Evolutionary conservation across 2,888 invertebrate species (phyloP), one percentile per base, ranked within the genome.

Genomic region (Agrochola circellaris): DNA sequence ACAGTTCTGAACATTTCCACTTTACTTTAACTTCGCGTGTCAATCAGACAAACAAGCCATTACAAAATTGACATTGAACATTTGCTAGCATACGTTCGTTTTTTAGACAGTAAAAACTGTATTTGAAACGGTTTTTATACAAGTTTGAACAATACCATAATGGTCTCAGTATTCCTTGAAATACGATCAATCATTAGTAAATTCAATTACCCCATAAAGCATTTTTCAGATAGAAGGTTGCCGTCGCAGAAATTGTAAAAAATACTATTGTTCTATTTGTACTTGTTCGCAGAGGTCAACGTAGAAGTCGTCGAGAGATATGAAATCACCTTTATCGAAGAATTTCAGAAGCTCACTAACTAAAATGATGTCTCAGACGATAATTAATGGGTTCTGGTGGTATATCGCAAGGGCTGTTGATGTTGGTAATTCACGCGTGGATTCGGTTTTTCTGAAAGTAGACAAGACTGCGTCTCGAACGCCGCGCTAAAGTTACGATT

Each of bases 21-120:
- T 70, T 45, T 51, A 48, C 23, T 45, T 60, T 45, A 45, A 51
- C 26, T 56, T 79, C 34, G 56, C 42, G 85, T 80, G 69, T 60
- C 73, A 73, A 68, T 51, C 58, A 42, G 65, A 54, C 61, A 70
- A 75, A 60, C 42, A 70, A 75, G 64, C 34, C 58, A 45, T 75
- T 68, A 60, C 42, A 75, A 72, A 71, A 51, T 42, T 72, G 71
- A 74, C 71, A 85, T 81, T 85, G 70, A 68, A 65, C 60, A 69
- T 72, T 73, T 26, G 23, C 66, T 80, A 51, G 38, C 65, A 34
- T 60, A 68, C 62, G 51, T 75, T 68, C 54, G 38, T 68, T 56
- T 82, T 65, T 51, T 26, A 6, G 17, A 34, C 30, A 48, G 23
- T 17, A 66, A 75, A 72, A 66, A 67, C 17, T 13, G n/a, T 42